phyloP scores from a whole-genome alignment of 2,888 invertebrate species.

The Synanthedon myopaeformis region DNA sequence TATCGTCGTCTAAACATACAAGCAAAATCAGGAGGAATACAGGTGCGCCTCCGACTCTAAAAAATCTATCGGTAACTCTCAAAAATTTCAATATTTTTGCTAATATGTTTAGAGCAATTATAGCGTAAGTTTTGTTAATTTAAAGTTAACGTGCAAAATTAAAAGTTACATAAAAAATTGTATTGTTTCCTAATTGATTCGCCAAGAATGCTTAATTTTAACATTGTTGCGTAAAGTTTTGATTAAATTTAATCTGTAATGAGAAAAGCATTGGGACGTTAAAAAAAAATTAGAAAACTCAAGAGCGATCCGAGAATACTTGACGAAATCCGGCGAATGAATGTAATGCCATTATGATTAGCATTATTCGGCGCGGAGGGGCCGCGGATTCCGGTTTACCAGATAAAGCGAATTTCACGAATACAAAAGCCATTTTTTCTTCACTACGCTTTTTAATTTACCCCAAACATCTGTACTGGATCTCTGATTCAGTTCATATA shows the following conservation, averaged over 20 bases:
- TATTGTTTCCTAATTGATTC: too few species aligned
- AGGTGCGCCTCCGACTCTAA: too few species aligned
- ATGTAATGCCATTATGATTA: constrained; percentile 69
- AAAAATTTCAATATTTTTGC: too few species aligned
- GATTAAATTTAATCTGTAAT: constrained; percentile 38
- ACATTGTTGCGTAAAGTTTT: not conserved
- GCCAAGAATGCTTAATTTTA: too few species aligned
- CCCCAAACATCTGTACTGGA: constrained; percentile 57
- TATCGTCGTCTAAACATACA: too few species aligned
- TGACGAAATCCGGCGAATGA: constrained; percentile 61
- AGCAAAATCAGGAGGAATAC: too few species aligned
- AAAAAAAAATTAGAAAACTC: constrained; percentile 42
- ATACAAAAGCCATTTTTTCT: constrained; percentile 48
- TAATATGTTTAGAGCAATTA: too few species aligned
- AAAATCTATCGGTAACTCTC: too few species aligned
- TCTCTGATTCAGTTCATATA: constrained; percentile 41
- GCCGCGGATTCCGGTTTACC: constrained; percentile 62
- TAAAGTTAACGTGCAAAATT: too few species aligned
- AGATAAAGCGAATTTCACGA: constrained; percentile 58
- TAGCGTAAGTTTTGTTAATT: too few species aligned
- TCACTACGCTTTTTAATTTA: constrained; percentile 45
- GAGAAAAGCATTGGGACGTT: constrained; percentile 39
- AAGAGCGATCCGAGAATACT: constrained; percentile 47
- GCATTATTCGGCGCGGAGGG: constrained; percentile 60
- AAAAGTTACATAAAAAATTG: too few species aligned